phyloP scores from a whole-genome alignment of 2,113 vertebrate species.

The Sakesphorus luctuosus region DNA sequence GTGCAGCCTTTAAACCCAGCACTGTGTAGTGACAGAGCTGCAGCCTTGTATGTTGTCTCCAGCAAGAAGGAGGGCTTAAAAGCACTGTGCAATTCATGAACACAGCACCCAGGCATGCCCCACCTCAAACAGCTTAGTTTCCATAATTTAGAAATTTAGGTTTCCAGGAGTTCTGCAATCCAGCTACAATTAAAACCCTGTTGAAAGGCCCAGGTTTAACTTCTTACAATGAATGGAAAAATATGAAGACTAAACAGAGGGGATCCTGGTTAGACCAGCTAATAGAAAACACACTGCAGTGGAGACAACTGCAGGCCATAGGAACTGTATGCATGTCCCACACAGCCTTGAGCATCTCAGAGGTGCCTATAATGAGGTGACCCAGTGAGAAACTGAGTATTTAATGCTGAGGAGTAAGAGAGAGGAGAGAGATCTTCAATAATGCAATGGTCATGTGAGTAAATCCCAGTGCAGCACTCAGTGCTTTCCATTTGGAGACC shows the following conservation, averaged over 20 bases:
- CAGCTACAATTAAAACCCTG: not conserved
- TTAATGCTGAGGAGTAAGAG: not conserved
- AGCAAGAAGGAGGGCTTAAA: not conserved
- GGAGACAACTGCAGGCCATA: not conserved
- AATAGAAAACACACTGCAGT: not conserved
- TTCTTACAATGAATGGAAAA: not conserved
- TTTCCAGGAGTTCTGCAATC: not conserved
- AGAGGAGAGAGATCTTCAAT: not conserved
- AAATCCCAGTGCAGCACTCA: not conserved
- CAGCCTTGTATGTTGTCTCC: not conserved
- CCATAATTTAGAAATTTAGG: not conserved
- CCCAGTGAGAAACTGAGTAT: not conserved
- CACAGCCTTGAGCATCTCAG: not conserved
- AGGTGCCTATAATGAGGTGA: not conserved
- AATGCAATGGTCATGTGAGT: not conserved
- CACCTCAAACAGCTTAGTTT: not conserved
- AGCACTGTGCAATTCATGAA: not conserved
- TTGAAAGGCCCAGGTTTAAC: not conserved
- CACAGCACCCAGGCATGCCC: fast-evolving
- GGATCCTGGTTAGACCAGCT: not conserved
- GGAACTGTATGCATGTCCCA: not conserved
- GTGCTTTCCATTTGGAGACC: not conserved
- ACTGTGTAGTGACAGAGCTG: not conserved
- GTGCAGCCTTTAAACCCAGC: not conserved
- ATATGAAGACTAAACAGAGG: fast-evolving